These are phyloP conservation scores for Epirrita christyi DNA, from an alignment of 2,888 invertebrate genomes.

Conservation along the genomic window DNA sequence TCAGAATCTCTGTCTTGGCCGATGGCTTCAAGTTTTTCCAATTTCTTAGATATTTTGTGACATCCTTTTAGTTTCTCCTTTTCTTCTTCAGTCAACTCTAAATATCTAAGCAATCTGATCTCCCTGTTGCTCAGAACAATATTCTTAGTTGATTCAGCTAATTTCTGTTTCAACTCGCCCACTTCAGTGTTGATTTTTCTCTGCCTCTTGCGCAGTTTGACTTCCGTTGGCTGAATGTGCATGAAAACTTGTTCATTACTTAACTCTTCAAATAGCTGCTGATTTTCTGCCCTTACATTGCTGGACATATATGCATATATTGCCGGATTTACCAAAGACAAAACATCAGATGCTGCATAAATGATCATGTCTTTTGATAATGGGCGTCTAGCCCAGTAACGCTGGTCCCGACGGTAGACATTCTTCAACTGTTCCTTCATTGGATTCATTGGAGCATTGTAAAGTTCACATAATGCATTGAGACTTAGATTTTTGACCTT, in stretches of 20 bases:
- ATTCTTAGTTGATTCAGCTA: slow-evolving; percentile 92
- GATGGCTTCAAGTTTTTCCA: slow-evolving; percentile 94
- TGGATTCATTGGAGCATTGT: slow-evolving; percentile 94
- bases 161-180: slow-evolving; percentile 92
- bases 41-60: slow-evolving; percentile 95
- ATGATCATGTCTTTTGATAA: slow-evolving; percentile 95
- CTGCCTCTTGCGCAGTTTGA: slow-evolving; percentile 94
- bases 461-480: slow-evolving; percentile 95
- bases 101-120: slow-evolving; percentile 93
- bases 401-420: slow-evolving; percentile 93
- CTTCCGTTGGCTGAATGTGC: slow-evolving; percentile 93
- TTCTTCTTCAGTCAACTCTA: slow-evolving; percentile 96
- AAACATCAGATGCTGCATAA: slow-evolving; percentile 95
- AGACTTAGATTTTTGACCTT: slow-evolving; percentile 97
- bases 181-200: slow-evolving; percentile 96
- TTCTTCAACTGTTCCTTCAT: slow-evolving; percentile 96
- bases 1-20: slow-evolving; percentile 91
- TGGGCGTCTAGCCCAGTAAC: slow-evolving; percentile 95
- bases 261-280: slow-evolving; percentile 90
- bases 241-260: slow-evolving; percentile 95
- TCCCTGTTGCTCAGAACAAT: slow-evolving; percentile 96
- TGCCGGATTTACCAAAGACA: slow-evolving; percentile 93
- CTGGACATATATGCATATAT: slow-evolving; percentile 89
- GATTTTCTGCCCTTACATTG: slow-evolving; percentile 89
- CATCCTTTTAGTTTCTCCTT: slow-evolving; percentile 96